phyloP scores from a whole-genome alignment of 2,797 vertebrate species.

The Mycteria americana region DNA sequence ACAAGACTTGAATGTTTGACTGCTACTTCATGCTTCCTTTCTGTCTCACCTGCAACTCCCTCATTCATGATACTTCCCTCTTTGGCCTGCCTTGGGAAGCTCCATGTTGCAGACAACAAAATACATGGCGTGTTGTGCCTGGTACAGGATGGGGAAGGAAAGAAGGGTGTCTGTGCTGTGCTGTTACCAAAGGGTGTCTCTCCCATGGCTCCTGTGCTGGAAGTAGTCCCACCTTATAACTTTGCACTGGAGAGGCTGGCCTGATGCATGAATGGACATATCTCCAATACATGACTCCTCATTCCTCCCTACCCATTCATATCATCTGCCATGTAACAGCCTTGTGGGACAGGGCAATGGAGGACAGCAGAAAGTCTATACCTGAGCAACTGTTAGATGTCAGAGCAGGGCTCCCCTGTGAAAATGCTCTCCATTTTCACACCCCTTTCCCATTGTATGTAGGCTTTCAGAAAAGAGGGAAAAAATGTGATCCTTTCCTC shows the following conservation, averaged over 20 bases:
- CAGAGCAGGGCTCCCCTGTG: neutral
- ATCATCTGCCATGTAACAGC: neutral
- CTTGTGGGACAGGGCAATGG: neutral
- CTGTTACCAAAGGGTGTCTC: neutral
- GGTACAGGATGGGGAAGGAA: neutral
- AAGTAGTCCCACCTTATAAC: neutral
- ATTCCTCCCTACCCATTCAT: neutral
- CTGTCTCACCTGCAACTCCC: neutral
- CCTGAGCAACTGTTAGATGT: neutral
- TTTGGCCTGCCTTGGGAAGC: neutral
- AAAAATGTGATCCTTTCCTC: neutral
- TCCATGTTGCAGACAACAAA: neutral
- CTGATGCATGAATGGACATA: neutral
- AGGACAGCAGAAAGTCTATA: neutral
- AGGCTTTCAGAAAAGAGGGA: neutral
- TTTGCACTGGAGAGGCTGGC: neutral
- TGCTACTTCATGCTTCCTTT: neutral
- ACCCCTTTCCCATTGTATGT: neutral
- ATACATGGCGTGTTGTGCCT: neutral
- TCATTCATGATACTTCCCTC: neutral
- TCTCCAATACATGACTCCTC: neutral
- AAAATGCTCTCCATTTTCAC: neutral
- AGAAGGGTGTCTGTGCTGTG: neutral
- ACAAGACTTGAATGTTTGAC: neutral
- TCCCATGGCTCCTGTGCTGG: neutral